Percentiles rank a stretch among this genome's conserved stretches.
Evolutionary conservation across 2,888 invertebrate species (phyloP).

Genomic region (Cantharis rufa): DNA sequence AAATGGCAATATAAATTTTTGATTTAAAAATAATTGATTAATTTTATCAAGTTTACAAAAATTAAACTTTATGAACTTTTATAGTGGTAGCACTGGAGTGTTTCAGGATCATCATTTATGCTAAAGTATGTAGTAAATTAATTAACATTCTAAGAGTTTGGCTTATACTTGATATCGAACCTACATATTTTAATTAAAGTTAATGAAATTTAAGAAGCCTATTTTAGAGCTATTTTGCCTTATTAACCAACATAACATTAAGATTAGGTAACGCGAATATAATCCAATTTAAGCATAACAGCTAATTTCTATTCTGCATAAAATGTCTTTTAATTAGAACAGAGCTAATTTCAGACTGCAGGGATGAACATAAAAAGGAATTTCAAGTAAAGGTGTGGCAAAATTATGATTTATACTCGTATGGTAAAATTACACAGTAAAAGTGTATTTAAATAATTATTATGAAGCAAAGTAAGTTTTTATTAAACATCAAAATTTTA

Average conservation of each 20-base stretch:
- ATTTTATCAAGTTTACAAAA: too few species aligned
- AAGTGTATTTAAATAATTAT: too few species aligned
- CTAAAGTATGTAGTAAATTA: neutral
- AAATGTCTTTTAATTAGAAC: too few species aligned
- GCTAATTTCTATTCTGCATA: neutral
- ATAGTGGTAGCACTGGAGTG: neutral
- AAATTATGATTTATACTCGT: too few species aligned
- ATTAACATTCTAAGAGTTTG: neutral
- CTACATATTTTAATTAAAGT: neutral
- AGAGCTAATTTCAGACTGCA: too few species aligned
- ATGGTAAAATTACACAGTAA: too few species aligned
- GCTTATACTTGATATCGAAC: neutral
- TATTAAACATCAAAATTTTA: neutral
- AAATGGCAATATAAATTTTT: neutral
- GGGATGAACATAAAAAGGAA: too few species aligned
- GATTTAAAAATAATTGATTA: too few species aligned
- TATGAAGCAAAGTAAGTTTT: too few species aligned
- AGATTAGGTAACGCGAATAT: neutral
- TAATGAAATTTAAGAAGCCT: neutral
- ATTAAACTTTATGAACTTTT: neutral
- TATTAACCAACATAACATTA: neutral
- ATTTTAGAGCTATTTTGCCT: neutral
- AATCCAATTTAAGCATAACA: neutral
- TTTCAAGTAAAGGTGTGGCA: too few species aligned
- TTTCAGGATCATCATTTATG: neutral